A percentile compares a stretch with the other conserved stretches of the same genome.
phyloP scores from a whole-genome alignment of 2,113 vertebrate species.

The Oostethus manadensis region DNA sequence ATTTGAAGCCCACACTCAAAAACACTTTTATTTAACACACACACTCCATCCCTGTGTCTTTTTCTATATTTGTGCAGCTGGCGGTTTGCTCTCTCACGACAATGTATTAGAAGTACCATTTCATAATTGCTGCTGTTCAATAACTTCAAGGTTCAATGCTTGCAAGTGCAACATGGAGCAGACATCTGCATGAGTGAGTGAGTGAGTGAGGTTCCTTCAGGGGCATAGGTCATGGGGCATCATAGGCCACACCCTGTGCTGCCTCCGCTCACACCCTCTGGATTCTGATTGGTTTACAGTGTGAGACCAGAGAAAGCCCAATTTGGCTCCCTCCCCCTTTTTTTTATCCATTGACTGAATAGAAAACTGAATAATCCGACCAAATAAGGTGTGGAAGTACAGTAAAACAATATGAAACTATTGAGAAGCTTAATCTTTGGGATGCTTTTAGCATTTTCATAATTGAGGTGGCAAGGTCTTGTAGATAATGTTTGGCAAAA shows the following conservation, averaged over 20 bases:
- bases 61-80: no score
- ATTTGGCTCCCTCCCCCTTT: constrained; percentile 27
- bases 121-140: constrained; percentile 21
- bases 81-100: no score
- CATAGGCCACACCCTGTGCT: constrained; percentile 43
- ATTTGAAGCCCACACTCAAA: constrained; percentile 43
- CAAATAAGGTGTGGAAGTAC: constrained; percentile 18
- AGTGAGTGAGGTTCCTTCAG: constrained; percentile 43
- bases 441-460: background rate
- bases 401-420: background rate
- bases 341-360: constrained; percentile 26
- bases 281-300: constrained; percentile 48
- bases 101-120: constrained; percentile 33
- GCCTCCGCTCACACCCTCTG: constrained; percentile 37
- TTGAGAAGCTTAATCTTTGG: background rate
- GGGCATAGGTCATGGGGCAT: constrained; percentile 55
- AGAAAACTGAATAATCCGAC: constrained; percentile 19
- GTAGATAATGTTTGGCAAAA: no score
- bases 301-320: constrained; percentile 29
- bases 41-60: constrained; percentile 20
- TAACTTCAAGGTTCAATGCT: constrained; percentile 23
- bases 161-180: constrained; percentile 32
- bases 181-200: constrained; percentile 32
- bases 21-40: constrained; percentile 28
- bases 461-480: background rate